Percentiles rank a stretch among this genome's conserved stretches.
phyloP scores from a whole-genome alignment of 1,140 invertebrate genomes.

The Sminthurides bifidus region DNA sequence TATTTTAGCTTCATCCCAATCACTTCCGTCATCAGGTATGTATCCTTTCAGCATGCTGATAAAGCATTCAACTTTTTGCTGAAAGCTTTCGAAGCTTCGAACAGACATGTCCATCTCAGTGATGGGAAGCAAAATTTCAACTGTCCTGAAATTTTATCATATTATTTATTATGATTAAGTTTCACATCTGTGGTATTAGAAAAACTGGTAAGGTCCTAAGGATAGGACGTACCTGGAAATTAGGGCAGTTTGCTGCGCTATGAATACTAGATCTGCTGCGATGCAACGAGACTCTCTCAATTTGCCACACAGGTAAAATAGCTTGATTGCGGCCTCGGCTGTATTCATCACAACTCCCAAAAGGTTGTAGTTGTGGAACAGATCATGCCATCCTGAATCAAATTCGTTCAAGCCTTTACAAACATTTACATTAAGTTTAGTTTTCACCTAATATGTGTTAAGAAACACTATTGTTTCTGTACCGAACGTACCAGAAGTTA shows the following conservation, averaged over 20 bases:
- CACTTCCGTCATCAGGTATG: background rate
- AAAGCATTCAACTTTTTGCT: background rate
- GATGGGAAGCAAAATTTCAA: background rate
- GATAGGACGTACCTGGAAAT: background rate
- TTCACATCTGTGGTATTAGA: background rate
- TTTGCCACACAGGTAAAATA: background rate
- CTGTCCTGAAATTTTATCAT: background rate
- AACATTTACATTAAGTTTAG: background rate
- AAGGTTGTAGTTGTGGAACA: background rate
- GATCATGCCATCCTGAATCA: background rate
- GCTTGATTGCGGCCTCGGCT: background rate
- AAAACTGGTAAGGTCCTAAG: background rate
- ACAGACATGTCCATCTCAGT: background rate
- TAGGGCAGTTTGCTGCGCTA: conserved; percentile 1
- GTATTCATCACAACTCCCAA: background rate
- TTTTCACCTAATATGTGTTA: background rate
- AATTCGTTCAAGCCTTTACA: background rate
- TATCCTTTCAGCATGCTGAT: background rate
- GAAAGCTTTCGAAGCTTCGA: conserved; percentile 1
- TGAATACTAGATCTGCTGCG: background rate
- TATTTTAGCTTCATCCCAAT: background rate
- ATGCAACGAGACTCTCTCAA: background rate
- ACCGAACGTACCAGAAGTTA: background rate
- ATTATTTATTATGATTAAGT: background rate
- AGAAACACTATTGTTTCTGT: background rate